These are phyloP conservation scores for Hirtodrosophila histrioides DNA, from an alignment of 2,888 invertebrate species.

Conservation along the genomic window DNA sequence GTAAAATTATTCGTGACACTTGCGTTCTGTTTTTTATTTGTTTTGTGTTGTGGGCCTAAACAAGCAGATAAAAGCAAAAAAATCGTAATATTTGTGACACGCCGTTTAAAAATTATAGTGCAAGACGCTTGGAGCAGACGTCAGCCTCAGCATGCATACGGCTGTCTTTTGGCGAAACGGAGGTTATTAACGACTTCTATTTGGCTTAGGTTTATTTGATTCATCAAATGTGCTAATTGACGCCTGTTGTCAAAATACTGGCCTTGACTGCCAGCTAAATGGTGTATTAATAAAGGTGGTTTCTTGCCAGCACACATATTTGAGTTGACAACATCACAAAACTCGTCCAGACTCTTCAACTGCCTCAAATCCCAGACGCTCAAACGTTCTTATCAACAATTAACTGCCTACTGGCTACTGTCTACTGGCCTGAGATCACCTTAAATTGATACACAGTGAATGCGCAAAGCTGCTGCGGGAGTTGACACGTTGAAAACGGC, in stretches of 20 bases:
- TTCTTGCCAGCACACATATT: too few species aligned
- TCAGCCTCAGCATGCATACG: constrained; percentile 80
- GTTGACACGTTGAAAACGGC: too few species aligned
- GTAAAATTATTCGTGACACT: constrained; percentile 37
- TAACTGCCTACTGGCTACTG: too few species aligned
- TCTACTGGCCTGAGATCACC: too few species aligned
- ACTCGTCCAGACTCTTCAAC: too few species aligned
- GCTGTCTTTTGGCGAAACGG: constrained; percentile 84
- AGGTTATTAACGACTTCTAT: constrained; percentile 67
- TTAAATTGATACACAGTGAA: constrained; percentile 1
- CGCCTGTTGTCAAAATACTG: constrained; percentile 14
- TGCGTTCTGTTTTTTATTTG: constrained; percentile 27
- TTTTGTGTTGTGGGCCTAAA: constrained; percentile 38
- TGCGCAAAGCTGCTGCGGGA: too few species aligned
- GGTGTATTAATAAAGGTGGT: too few species aligned
- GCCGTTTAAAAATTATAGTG: constrained; percentile 14
- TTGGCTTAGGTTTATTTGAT: constrained; percentile 13
- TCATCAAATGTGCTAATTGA: constrained; percentile 43
- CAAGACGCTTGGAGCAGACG: constrained; percentile 20
- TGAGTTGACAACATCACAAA: too few species aligned
- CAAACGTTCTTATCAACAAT: too few species aligned
- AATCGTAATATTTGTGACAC: constrained; percentile 21
- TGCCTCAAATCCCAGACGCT: too few species aligned
- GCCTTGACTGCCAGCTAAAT: constrained; percentile 6
- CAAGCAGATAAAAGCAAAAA: constrained; percentile 26